Percentiles rank a stretch among this genome's conserved stretches.
phyloP scores from a whole-genome alignment of 1,140 invertebrate genomes.

The Littorina saxatilis region DNA sequence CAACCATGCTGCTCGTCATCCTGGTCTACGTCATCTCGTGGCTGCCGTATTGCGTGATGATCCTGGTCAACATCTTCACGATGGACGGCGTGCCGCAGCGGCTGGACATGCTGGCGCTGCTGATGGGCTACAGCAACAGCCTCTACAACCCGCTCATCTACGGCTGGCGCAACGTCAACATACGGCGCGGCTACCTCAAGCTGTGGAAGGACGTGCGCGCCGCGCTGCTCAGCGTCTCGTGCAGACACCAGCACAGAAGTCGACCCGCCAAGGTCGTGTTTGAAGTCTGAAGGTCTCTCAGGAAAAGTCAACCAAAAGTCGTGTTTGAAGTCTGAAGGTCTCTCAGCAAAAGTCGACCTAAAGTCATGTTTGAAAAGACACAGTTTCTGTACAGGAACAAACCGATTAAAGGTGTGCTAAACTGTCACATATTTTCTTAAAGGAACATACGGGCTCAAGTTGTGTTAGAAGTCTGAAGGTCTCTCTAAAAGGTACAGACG shows the following conservation, averaged over 20 bases:
- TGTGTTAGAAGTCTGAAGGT: no score
- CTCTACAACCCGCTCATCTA: conserved; percentile 68
- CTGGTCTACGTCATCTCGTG: conserved; percentile 65
- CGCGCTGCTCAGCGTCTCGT: background rate
- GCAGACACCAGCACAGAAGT: background rate
- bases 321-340: background rate
- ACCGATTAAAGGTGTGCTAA: background rate
- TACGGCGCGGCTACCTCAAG: conserved; percentile 56
- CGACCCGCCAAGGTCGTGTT: background rate
- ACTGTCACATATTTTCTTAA: background rate
- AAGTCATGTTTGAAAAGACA: background rate
- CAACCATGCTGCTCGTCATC: conserved; percentile 60
- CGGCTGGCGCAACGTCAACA: conserved; percentile 63
- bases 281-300: background rate
- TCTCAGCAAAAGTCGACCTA: background rate
- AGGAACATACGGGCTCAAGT: background rate
- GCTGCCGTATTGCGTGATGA: conserved; percentile 69
- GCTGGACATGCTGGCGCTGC: conserved; percentile 59
- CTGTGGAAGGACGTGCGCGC: conserved; percentile 34
- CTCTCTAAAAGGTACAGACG: no score
- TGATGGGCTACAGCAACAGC: conserved; percentile 68
- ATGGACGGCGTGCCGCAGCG: conserved; percentile 35
- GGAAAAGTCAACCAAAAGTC: background rate
- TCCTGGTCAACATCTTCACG: conserved; percentile 60
- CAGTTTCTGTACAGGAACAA: background rate